Base-by-base conservation (phyloP, 2,113 vertebrate genomes). In the Cyanoramphus novaezelandiae region DNA sequence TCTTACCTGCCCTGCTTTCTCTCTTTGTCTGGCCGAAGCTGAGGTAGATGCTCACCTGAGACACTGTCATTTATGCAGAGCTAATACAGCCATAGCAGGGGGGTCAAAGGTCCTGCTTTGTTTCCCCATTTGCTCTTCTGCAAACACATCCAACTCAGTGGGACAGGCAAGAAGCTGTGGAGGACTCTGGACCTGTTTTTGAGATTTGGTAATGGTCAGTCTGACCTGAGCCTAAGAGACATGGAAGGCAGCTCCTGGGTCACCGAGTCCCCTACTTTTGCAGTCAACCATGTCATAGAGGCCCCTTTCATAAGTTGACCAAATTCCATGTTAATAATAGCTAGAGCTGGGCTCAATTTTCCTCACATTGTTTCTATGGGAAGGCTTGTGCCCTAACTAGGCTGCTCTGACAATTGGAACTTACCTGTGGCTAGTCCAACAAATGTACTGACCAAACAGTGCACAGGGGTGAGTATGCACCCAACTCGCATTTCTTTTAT, bases 51-150 rank as follows among this genome's bases (percentile, higher is more conserved):
- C 82, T 94, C 80, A 92, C 74, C 83, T 91, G 94, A 95, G 90
- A 88, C 57, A 44, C 17, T 1, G 1, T 71, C 78, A 82, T 74
- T 88, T 69, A 82, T 35, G 86, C 86, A 88, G 72, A 88, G 33
- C 63, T 94, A 86, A 97, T 91, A 96, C 92, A 96, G 82, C 10
- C 33, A 70, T 35, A 90, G 53, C 16, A 35, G 88, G 79, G 69
- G 69, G 94, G 77, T 95, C 95, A 95, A 91, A 97, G 92, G 92
- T 96, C 93, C 65, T 55, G 19, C 46, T 94, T 90, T 94, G 81
- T 93, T 95, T 96, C 75, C 74, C 52, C 78, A 68, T 91, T 91
- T 90, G 91, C 71, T 96, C 87, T 97, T 97, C 96, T 91, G 94
- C 95, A 95, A 97, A 62, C 87, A 72, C 37, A 86, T 81, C 33